Base-by-base conservation (phyloP, 2,113 vertebrate genomes). In the Etia nguti region DNA sequence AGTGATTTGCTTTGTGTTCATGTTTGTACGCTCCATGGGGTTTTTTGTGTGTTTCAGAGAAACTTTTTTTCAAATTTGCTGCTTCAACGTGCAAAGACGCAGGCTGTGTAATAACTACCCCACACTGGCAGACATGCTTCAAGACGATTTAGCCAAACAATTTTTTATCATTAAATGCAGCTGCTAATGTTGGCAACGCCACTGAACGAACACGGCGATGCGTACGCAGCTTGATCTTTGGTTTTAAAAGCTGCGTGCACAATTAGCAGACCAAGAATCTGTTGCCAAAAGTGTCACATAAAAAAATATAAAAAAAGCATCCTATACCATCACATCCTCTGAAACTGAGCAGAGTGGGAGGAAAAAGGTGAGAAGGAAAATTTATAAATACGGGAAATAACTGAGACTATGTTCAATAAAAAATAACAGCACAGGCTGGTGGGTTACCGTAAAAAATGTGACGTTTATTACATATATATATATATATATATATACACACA, bases 1-100 rank as follows among this genome's bases (percentile, higher is more conserved):
- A 90, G 38, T 84, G 83, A 84, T 89, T 83, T 52, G 20, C 75
- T 88, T 82, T 85, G 46, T 86, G 22, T 48, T 56, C 34, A 52
- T 56, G 55, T 88, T 83, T 59, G 79, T 83, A 80, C 38, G 38
- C 70, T 73, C 60, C 43, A 22, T 57, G 38, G 31, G 79, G 26
- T 86, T 34, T 86, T 70, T 34, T 56, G 34, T 60, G 55, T 50
- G 54, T 89, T 83, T 77, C 20, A 24, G 48, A 22, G 2, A 82
- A 91, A 60, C 56, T n/a, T 48, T 65, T 54, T 75, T 50, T 52
- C 73, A 9, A 77, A 77, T 77, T 52, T 31, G 84, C 75, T 68
- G 81, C 48, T 24, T 80, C 77, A 70, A 31, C 62, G 11, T 57
- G 10, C 59, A 68, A 5, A 20, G 36, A 26, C 18, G 4, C 20